phyloP scores from a whole-genome alignment of 1,140 invertebrate species.

The Ceratina australensis region DNA sequence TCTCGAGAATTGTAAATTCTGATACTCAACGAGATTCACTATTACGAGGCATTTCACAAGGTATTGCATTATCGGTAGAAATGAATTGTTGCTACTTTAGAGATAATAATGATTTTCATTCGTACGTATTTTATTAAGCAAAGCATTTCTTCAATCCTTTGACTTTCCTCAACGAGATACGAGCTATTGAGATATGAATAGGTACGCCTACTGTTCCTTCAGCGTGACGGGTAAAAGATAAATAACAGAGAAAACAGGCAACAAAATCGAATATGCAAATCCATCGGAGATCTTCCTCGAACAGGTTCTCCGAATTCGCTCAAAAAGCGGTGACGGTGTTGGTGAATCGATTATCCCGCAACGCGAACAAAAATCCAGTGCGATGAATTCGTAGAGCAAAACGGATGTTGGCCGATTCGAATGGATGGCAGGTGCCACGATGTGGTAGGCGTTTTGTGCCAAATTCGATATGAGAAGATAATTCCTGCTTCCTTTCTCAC shows the following conservation, averaged over 20 bases:
- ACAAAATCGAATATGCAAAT: constrained; percentile 60
- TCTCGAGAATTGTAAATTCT: not conserved
- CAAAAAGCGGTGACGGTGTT: constrained; percentile 40
- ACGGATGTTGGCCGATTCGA: constrained; percentile 64
- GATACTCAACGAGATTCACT: too few species aligned
- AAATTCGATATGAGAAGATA: constrained; percentile 55
- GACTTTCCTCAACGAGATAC: constrained; percentile 44
- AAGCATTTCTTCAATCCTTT: not conserved
- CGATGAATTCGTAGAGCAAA: constrained; percentile 54
- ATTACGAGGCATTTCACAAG: too few species aligned
- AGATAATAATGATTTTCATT: not conserved
- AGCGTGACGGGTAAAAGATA: constrained; percentile 18
- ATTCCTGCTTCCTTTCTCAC: constrained; percentile 49
- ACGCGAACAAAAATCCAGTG: constrained; percentile 28
- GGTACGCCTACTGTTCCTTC: constrained; percentile 48
- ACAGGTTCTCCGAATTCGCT: constrained; percentile 32
- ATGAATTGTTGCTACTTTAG: not conserved
- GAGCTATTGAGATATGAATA: constrained; percentile 53
- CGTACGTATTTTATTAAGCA: not conserved
- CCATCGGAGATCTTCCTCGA: constrained; percentile 42
- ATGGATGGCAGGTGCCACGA: constrained; percentile 60
- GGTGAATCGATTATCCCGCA: constrained; percentile 10
- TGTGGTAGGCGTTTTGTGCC: constrained; percentile 61
- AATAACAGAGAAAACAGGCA: constrained; percentile 1
- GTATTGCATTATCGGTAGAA: not conserved